Conservation (phyloP, 2,888 invertebrate genomes). For the Eupithecia exiguata region DNA sequence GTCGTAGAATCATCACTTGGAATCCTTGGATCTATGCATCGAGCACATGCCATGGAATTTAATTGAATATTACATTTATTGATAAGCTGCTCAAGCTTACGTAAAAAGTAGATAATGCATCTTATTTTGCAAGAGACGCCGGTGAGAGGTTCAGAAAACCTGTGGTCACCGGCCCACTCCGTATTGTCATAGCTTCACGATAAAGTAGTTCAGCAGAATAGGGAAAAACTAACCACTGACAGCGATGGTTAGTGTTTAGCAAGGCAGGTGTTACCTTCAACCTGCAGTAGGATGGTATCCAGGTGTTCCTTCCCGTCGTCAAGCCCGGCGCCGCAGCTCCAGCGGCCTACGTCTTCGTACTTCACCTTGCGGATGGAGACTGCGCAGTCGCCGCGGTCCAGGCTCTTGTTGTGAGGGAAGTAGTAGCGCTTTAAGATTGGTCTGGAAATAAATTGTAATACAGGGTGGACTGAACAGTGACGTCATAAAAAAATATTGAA, state of each 20-base stretch:
- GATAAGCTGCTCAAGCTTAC: too few species aligned
- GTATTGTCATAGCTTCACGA: too few species aligned
- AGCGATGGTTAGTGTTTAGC: not conserved
- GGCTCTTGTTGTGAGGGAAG: conserved; percentile 70
- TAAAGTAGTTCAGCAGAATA: not conserved
- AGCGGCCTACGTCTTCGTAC: conserved; percentile 71
- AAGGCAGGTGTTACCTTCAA: conserved; percentile 61
- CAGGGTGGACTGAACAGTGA: too few species aligned
- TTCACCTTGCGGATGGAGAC: conserved; percentile 72
- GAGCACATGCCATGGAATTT: too few species aligned
- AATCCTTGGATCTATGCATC: too few species aligned
- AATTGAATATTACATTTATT: too few species aligned
- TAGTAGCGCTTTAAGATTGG: conserved; percentile 71
- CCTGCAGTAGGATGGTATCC: conserved; percentile 65
- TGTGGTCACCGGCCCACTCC: too few species aligned
- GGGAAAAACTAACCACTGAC: not conserved
- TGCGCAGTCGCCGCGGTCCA: conserved; percentile 79
- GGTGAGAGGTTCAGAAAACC: too few species aligned
- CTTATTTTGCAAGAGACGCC: too few species aligned
- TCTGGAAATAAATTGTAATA: conserved; percentile 52
- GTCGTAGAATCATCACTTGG: too few species aligned
- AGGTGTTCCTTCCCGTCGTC: conserved; percentile 71
- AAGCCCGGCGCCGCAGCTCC: conserved; percentile 78
- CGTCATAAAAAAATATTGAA: too few species aligned
- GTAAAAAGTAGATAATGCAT: too few species aligned